Conservation (phyloP, 2,888 invertebrate species). For the Agrotis clavis region DNA sequence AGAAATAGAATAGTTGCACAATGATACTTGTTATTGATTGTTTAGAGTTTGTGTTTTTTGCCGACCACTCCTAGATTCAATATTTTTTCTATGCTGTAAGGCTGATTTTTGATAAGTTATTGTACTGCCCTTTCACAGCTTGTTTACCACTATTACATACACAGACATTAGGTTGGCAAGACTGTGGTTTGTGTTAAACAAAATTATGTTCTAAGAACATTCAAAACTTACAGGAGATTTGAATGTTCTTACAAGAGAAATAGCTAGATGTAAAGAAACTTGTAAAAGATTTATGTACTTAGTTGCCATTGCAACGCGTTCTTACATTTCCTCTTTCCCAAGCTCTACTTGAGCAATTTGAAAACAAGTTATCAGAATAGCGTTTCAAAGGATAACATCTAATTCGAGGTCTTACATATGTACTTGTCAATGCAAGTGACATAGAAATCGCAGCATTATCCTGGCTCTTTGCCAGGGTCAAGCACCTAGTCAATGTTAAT, state of each 20-base stretch:
- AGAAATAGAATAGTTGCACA: conserved; percentile 41
- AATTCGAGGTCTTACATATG: background rate
- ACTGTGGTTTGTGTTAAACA: too few relatives aligned
- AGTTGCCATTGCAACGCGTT: background rate
- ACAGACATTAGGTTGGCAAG: too few relatives aligned
- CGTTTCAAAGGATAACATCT: background rate
- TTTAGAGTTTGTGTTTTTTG: conserved; percentile 17
- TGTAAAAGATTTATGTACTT: too few relatives aligned
- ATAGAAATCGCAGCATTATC: conserved; percentile 18
- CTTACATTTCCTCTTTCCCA: background rate
- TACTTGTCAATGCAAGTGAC: conserved; percentile 15
- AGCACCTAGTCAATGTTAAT: conserved; percentile 34
- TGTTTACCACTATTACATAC: too few relatives aligned
- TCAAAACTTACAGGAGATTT: too few relatives aligned
- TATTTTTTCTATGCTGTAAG: background rate
- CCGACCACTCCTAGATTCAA: conserved; percentile 3
- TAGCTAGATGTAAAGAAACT: too few relatives aligned
- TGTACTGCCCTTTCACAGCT: too few relatives aligned
- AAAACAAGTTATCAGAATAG: background rate
- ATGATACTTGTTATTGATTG: conserved; percentile 22
- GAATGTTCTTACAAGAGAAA: too few relatives aligned
- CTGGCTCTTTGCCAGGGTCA: conserved; percentile 40
- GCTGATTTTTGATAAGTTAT: background rate
- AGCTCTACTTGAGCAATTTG: background rate
- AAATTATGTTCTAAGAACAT: too few relatives aligned